Conservation (phyloP, 2,113 vertebrate genomes). For the Mola mola region DNA sequence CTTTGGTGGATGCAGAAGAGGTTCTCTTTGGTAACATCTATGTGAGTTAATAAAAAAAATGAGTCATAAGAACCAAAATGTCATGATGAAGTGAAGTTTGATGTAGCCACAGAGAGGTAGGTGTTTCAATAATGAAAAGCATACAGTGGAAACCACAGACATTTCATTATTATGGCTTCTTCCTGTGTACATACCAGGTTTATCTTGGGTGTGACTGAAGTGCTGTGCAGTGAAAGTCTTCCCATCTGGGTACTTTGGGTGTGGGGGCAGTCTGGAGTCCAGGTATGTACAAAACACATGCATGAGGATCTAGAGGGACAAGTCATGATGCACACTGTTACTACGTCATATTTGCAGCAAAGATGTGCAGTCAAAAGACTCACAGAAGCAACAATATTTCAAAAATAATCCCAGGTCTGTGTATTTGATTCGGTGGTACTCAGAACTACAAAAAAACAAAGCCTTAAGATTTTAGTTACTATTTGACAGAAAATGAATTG, state of each 20-base stretch:
- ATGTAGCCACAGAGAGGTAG: too few species aligned
- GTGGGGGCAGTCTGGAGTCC: slow-evolving; percentile 93
- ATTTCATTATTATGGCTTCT: neutral
- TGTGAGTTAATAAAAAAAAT: slow-evolving; percentile 19
- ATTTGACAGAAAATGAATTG: too few species aligned
- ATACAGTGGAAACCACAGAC: neutral
- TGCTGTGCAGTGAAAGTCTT: slow-evolving; percentile 98
- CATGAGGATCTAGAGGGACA: slow-evolving; percentile 88
- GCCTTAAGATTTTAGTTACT: too few species aligned
- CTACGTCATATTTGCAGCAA: too few species aligned
- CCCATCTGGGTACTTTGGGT: slow-evolving; percentile 95
- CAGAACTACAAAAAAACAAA: too few species aligned
- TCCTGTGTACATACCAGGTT: slow-evolving; percentile 84
- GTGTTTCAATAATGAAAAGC: neutral
- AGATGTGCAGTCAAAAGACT: too few species aligned
- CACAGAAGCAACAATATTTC: too few species aligned
- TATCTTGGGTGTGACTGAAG: slow-evolving; percentile 92
- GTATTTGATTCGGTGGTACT: too few species aligned
- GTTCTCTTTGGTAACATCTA: slow-evolving; percentile 93
- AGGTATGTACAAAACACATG: slow-evolving; percentile 96
- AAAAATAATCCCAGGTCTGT: too few species aligned
- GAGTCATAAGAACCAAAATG: neutral
- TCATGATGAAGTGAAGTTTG: rapidly evolving
- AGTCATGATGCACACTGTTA: too few species aligned
- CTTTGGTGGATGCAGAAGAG: slow-evolving; percentile 95